These are phyloP conservation scores for Danio kyathit DNA, from an alignment of 2,797 vertebrate genomes.

Conservation along the genomic window DNA sequence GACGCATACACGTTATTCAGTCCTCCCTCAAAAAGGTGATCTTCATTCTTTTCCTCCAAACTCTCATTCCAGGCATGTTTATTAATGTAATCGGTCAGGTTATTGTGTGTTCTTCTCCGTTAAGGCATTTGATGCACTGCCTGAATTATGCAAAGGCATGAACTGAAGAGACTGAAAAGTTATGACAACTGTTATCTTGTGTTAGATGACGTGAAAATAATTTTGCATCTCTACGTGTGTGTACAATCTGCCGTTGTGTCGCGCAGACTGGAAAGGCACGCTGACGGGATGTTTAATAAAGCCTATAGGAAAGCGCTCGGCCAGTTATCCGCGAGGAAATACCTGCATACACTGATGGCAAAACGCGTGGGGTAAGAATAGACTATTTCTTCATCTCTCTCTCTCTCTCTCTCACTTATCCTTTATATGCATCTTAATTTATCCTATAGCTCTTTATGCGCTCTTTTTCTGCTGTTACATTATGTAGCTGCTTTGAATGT, in stretches of 20 bases:
- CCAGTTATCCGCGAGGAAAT: conserved; percentile 92
- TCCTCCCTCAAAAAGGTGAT: conserved; percentile 89
- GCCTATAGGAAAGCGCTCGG: conserved; percentile 94
- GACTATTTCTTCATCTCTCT: conserved; percentile 16
- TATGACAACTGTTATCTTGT: not conserved
- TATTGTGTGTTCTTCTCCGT: not conserved
- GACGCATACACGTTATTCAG: conserved; percentile 86
- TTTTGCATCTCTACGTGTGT: not conserved
- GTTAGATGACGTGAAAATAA: not conserved
- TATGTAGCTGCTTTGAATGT: not conserved
- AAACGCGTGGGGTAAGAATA: conserved; percentile 92
- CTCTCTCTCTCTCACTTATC: conserved; percentile 24
- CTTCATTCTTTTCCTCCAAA: not conserved
- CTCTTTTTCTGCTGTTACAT: not conserved
- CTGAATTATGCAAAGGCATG: too few species aligned
- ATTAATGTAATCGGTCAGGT: not conserved
- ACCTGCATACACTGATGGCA: conserved; percentile 92
- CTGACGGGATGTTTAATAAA: conserved; percentile 94
- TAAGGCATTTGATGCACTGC: not conserved
- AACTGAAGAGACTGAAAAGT: not conserved
- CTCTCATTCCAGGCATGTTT: not conserved
- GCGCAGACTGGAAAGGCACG: conserved; percentile 87
- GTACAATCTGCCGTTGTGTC: conserved; percentile 71
- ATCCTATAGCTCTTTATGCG: not conserved
- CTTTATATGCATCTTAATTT: not conserved